A percentile compares a stretch with the other conserved stretches of the same genome.
phyloP scores from a whole-genome alignment of 1,140 invertebrate species.

The Eumeta japonica region DNA sequence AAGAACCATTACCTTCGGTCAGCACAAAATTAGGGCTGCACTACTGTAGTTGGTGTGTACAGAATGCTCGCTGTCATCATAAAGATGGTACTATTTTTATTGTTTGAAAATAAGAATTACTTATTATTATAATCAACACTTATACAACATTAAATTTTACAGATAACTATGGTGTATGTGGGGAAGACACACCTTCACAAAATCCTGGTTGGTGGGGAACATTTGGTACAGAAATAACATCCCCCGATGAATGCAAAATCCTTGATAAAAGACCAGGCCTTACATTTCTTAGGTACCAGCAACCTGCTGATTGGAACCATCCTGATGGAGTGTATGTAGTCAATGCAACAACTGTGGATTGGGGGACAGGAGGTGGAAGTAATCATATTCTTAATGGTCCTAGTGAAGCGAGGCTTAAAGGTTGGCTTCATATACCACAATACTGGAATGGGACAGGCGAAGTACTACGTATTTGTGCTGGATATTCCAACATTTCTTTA shows the following conservation, averaged over 20 bases:
- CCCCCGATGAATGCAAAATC: constrained; percentile 74
- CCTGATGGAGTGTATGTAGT: constrained; percentile 83
- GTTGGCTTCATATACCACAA: constrained; percentile 75
- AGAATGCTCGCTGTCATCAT: constrained; percentile 86
- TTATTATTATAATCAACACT: neutral
- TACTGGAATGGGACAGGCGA: constrained; percentile 69
- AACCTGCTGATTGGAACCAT: constrained; percentile 80
- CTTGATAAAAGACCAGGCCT: constrained; percentile 83
- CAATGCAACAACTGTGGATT: constrained; percentile 79
- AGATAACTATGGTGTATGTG: constrained; percentile 80
- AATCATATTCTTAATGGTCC: constrained; percentile 68
- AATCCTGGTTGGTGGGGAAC: constrained; percentile 86
- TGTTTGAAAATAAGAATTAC: too few relatives aligned
- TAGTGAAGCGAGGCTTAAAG: constrained; percentile 73
- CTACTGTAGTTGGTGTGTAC: constrained; percentile 90
- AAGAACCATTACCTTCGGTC: constrained; percentile 61
- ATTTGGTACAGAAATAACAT: constrained; percentile 75
- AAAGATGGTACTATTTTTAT: constrained; percentile 63
- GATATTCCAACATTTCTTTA: constrained; percentile 48
- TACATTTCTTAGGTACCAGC: constrained; percentile 83
- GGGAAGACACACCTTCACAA: constrained; percentile 75
- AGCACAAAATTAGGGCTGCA: constrained; percentile 73
- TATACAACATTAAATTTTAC: constrained; percentile 15
- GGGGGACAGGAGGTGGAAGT: constrained; percentile 66
- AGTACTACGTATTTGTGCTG: constrained; percentile 71